Conservation (phyloP, 2,113 vertebrate genomes). For the Alexandromys fortis region DNA sequence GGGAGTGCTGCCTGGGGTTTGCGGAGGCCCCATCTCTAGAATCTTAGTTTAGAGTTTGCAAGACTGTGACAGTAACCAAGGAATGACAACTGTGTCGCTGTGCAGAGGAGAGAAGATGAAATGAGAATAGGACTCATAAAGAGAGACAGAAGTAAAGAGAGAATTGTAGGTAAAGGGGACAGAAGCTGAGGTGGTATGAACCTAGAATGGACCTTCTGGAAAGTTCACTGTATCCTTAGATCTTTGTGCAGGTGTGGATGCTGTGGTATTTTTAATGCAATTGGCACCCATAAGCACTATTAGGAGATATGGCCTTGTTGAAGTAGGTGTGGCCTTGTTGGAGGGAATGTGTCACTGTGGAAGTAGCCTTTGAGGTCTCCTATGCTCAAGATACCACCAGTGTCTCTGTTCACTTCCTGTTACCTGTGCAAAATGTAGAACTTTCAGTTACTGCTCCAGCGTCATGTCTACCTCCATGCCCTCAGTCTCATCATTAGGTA, state of each 20-base stretch:
- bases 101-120: not conserved
- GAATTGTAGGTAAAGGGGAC: not conserved
- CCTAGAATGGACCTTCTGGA: not conserved
- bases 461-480: not conserved
- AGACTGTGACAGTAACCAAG: no score
- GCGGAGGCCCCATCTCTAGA: not conserved
- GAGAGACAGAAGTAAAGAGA: not conserved
- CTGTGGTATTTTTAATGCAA: not conserved
- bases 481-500: not conserved
- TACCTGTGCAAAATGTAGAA: not conserved
- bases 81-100: not conserved
- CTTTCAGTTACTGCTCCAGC: not conserved
- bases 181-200: accelerated
- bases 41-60: not conserved
- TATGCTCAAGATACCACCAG: not conserved
- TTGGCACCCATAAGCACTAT: not conserved
- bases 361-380: no score
- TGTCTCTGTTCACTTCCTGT: not conserved
- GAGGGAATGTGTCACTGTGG: not conserved
- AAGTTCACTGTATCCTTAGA: not conserved
- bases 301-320: not conserved
- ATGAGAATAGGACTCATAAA: not conserved
- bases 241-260: accelerated
- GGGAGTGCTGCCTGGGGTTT: not conserved
- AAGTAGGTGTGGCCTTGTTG: not conserved